Conservation (phyloP, 2,113 vertebrate genomes). For the Psittacula cyanocephala region DNA sequence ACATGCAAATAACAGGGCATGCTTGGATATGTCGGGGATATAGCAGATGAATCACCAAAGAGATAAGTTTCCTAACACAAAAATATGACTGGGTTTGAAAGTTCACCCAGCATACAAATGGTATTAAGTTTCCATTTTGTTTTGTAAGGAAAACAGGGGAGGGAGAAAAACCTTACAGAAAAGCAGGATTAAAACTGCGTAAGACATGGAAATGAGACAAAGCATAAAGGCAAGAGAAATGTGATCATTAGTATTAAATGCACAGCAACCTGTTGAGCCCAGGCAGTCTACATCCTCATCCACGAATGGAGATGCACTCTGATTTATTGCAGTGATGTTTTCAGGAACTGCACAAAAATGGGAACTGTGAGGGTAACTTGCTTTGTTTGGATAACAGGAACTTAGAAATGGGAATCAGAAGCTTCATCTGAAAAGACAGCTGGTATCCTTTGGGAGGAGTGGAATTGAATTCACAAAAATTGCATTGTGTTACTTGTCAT, state of each 20-base stretch:
- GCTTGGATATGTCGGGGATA: neutral
- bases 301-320: fast-evolving
- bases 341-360: neutral
- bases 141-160: neutral
- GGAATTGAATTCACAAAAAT: neutral
- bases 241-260: neutral
- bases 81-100: constrained; percentile 39
- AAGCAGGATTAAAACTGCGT: neutral
- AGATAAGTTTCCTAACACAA: neutral
- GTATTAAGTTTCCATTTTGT: neutral
- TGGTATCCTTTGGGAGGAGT: neutral
- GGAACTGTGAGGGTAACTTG: neutral
- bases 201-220: neutral
- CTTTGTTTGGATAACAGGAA: neutral
- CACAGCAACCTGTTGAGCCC: neutral
- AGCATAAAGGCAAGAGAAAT: neutral
- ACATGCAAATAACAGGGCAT: constrained; percentile 2
- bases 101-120: constrained; percentile 34
- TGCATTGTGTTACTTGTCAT: neutral
- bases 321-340: neutral
- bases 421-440: neutral
- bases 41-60: constrained; percentile 2
- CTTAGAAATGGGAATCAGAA: neutral
- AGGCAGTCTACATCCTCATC: neutral
- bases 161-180: neutral